Conservation (phyloP, 2,797 vertebrate genomes). For the Alectoris magna region DNA sequence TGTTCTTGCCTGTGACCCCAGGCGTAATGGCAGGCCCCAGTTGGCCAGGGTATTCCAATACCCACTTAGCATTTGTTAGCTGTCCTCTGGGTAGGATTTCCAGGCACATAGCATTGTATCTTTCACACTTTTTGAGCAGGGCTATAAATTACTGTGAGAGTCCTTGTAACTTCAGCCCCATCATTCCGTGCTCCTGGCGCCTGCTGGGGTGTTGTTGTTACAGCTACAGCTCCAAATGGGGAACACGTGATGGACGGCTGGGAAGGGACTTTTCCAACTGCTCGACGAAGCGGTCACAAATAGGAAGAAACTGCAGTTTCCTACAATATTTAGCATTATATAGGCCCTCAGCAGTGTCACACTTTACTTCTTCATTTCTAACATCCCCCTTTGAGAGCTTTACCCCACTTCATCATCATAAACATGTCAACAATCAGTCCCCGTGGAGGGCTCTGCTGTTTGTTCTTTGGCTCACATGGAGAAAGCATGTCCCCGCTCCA, state of each 20-base stretch:
- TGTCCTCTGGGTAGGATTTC: conserved; percentile 44
- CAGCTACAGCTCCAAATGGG: conserved; percentile 18
- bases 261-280: conserved; percentile 37
- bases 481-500: conserved; percentile 61
- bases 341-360: conserved; percentile 67
- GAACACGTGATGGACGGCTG: conserved; percentile 26
- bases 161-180: background rate
- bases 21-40: background rate
- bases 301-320: conserved; percentile 68
- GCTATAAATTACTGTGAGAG: conserved; percentile 15
- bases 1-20: conserved; percentile 12
- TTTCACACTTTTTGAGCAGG: conserved; percentile 47
- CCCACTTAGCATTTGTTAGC: background rate
- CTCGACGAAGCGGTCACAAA: conserved; percentile 17
- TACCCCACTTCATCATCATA: conserved; percentile 76
- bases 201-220: conserved; percentile 53
- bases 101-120: background rate
- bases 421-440: conserved; percentile 73
- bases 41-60: background rate
- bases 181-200: background rate
- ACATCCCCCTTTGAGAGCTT: conserved; percentile 60
- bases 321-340: conserved; percentile 64
- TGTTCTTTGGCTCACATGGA: conserved; percentile 68
- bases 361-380: conserved; percentile 65
- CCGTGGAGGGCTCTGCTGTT: conserved; percentile 61